Evolutionary conservation across 2,113 vertebrate species (phyloP), one percentile per base, ranked within the genome.

Genomic region (Brachyistius frenatus): DNA sequence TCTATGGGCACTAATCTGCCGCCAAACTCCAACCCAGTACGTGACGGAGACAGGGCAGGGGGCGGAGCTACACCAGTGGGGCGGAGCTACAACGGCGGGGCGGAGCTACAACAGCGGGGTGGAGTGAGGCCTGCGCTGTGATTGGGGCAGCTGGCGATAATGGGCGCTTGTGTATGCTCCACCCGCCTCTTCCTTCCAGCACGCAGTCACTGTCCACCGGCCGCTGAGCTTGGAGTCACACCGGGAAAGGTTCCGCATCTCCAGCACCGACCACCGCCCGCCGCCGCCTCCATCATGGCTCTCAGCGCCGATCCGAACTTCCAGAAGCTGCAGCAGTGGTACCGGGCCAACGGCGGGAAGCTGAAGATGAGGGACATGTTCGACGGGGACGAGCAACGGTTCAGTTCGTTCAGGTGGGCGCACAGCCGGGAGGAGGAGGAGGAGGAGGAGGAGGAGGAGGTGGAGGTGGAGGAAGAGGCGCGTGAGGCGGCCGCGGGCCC

Each of bases 331-430:
- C 54, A 91, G 84, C 88, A 96, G 10, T 98, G 96, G 97, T 89
- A 95, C 87, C 81, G 89, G n/a, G 84, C 84, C 6, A 88, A 96
- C 30, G 83, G 73, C 15, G 67, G 89, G 4, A 86, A 85, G n/a
- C 95, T 99, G 52, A 95, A 94, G 57, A 94, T 99, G 92, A 94
- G 97, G 87, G 73, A 90, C 55, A 94, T 98, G 88, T 99, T 99
- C 74, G 93, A 96, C 0, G 61, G 77, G 1, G 96, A 98, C 65
- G 83, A 85, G 84, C 93, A 95, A 1, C 89, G 97, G 1, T 98
- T 98, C 94, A 87, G 52, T 75, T 95, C 91, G 53, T 95, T 98
- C 94, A 98, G 97, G 97, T 98, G 76, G 44, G 78, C 41, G 41
- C 5, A 5, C 39, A 41, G 39, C 41, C 3, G 39, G 30, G 13